Percentiles rank a stretch among this genome's conserved stretches.
These are phyloP conservation scores for Engystomops pustulosus DNA, from an alignment of 2,113 vertebrate genomes.

Conservation along the genomic window DNA sequence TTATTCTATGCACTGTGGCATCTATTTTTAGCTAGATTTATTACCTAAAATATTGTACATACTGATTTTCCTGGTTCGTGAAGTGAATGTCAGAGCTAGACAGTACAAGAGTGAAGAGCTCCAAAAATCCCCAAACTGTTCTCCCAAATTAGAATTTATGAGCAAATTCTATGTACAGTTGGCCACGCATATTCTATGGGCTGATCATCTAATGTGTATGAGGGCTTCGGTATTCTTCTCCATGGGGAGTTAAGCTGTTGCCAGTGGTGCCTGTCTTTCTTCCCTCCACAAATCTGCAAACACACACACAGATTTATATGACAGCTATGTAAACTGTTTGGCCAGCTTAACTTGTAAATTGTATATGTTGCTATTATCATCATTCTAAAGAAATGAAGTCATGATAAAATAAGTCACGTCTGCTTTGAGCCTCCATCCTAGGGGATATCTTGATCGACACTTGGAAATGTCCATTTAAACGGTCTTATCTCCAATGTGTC, in stretches of 20 bases:
- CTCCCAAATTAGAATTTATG: background rate
- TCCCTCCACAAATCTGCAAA: no score
- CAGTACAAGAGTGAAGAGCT: background rate
- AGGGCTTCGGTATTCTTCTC: no score
- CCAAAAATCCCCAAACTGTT: background rate
- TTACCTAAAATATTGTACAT: background rate
- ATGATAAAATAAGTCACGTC: background rate
- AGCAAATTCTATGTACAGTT: background rate
- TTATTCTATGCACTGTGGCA: background rate
- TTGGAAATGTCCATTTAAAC: conserved; percentile 9
- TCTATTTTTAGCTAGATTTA: background rate
- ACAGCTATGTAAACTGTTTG: no score
- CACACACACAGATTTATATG: no score
- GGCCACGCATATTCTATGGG: no score
- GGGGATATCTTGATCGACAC: background rate
- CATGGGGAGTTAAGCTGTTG: no score
- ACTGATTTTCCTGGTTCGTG: background rate
- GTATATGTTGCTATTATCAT: background rate
- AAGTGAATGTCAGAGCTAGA: no score
- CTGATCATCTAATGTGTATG: no score
- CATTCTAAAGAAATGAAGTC: background rate
- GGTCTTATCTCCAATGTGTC: background rate
- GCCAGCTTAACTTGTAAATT: background rate
- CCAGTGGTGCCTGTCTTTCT: no score
- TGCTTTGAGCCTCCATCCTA: background rate